A percentile compares a stretch with the other conserved stretches of the same genome.
Evolutionary conservation across 2,888 invertebrate species (phyloP).

Genomic region (Aricia artaxerxes): DNA sequence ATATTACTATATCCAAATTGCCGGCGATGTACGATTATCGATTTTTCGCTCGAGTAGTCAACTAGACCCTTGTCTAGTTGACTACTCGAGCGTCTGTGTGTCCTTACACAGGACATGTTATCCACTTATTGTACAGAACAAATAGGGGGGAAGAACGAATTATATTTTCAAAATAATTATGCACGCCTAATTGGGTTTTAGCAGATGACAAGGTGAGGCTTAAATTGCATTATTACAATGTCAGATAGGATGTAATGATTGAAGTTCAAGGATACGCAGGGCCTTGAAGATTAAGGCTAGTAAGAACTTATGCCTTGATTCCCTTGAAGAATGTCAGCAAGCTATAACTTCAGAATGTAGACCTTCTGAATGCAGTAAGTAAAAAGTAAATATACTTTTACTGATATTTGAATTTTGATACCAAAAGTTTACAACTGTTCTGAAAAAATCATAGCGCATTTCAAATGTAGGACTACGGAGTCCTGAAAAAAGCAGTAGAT

Average conservation of each 20-base stretch:
- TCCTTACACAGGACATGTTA: slow-evolving; percentile 42
- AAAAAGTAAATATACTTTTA: too few species aligned
- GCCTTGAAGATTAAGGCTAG: background rate
- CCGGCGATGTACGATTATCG: slow-evolving; percentile 42
- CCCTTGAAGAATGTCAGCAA: too few species aligned
- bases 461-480: too few species aligned
- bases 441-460: too few species aligned
- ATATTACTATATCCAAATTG: slow-evolving; percentile 33
- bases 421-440: too few species aligned
- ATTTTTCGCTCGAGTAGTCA: slow-evolving; percentile 45
- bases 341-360: too few species aligned
- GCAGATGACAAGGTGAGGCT: slow-evolving; percentile 33
- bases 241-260: slow-evolving; percentile 9
- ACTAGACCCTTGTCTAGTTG: too few species aligned
- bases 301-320: too few species aligned
- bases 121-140: slow-evolving; percentile 43
- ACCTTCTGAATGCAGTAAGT: too few species aligned
- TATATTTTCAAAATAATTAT: slow-evolving; percentile 53
- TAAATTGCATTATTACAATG: slow-evolving; percentile 21
- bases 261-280: background rate
- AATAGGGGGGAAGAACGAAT: slow-evolving; percentile 46
- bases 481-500: too few species aligned
- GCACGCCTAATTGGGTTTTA: slow-evolving; percentile 42
- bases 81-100: too few species aligned
- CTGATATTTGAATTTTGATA: too few species aligned